Conservation (phyloP, 2,113 vertebrate species). For the Apaloderma vittatum region DNA sequence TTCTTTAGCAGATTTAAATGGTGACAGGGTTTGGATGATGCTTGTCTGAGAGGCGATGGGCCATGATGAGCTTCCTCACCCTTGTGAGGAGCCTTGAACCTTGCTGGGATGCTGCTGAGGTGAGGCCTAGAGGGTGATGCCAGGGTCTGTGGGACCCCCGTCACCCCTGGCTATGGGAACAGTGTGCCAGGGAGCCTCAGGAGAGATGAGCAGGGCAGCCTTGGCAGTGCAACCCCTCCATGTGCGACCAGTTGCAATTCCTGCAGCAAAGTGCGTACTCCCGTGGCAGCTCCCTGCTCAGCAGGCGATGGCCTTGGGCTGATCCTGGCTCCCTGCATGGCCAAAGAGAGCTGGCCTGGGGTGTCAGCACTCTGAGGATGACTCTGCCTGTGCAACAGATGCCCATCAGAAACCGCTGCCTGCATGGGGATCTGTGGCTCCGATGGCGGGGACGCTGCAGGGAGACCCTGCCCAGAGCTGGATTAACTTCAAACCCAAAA, state of each 20-base stretch:
- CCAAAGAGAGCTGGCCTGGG: neutral
- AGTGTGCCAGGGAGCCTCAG: neutral
- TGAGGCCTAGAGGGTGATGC: neutral
- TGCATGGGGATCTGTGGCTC: neutral
- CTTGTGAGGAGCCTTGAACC: neutral
- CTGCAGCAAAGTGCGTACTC: fast-evolving
- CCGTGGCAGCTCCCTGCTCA: neutral
- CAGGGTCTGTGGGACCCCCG: neutral
- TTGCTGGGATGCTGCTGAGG: neutral
- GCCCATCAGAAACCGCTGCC: neutral
- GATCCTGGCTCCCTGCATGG: neutral
- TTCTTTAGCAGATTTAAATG: neutral
- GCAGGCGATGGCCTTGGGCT: neutral
- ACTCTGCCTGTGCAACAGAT: neutral
- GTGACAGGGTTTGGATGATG: fast-evolving
- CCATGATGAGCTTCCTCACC: neutral
- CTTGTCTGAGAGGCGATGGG: neutral
- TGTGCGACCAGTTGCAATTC: neutral
- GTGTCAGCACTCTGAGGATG: neutral
- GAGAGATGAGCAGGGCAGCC: neutral
- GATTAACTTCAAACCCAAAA: conserved; percentile 49
- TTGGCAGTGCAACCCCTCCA: neutral
- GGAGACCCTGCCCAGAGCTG: neutral
- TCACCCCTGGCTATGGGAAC: neutral
- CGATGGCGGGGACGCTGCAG: neutral